Evolutionary conservation across 2,888 invertebrate genomes (phyloP), one percentile per base, ranked within the genome.

Genomic region (Heliconius ismenius): DNA sequence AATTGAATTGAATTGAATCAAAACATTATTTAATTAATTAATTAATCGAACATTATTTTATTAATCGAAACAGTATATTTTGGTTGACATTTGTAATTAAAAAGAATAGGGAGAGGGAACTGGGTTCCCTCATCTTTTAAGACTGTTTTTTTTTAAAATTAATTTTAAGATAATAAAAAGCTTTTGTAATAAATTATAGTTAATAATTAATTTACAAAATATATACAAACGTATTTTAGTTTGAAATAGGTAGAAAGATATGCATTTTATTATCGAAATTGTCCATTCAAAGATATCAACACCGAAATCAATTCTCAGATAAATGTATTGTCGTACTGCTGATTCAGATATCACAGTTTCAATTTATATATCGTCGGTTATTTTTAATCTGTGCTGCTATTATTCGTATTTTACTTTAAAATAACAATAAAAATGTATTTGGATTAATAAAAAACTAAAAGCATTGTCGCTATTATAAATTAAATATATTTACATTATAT

Each of bases 241-340:
- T 49, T 2, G 43, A 49, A 49, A 49, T 15, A 49, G 15, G 43
- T 4, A 15, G 43, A 15, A 49, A 15, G 10, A 49, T 58, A n/a
- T 32, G 32, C 32, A 32, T 32, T 36, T 60, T 24, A 18, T 63
- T 18, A 64, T 64, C 32, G 10, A 28, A 64, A 64, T 64, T 18
- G 63, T 3, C 63, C 18, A 18, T 64, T 10, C 10, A 32, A 64
- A 64, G 64, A 64, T 64, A 32, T 64, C 28, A 32, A 64, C 32
- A 32, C 18, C 64, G 21, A 43, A 49, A 64, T 64, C 64, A 4
- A 64, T 21, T 64, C n/a, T 32, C 63, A 64, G 64, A 36, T 36
- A 64, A 64, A 64, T 32, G 11, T 64, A 64, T 64, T 28, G 28
- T 64, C 64, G 21, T 64, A 32, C 63, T 11, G 36, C n/a, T 64